These are phyloP conservation scores for Ictidomys tridecemlineatus DNA, from an alignment of 2,113 vertebrate species.

Conservation along the genomic window DNA sequence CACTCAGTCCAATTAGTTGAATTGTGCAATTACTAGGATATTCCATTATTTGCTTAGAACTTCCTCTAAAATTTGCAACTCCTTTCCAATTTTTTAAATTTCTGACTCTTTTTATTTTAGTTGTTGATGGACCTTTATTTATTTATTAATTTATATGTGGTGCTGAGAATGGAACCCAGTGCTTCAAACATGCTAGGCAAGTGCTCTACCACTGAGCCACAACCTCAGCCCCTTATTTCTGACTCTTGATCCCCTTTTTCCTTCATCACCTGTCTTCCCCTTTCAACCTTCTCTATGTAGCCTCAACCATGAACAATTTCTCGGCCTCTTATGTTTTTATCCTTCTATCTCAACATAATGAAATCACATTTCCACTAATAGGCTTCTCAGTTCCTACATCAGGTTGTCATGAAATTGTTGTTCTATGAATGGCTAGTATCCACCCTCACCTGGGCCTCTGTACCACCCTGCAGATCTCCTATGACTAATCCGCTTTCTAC, in stretches of 20 bases:
- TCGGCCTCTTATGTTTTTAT: not conserved
- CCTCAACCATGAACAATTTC: not conserved
- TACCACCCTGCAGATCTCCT: not conserved
- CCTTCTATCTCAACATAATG: not conserved
- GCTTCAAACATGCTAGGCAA: too few species aligned
- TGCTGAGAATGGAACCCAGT: too few species aligned
- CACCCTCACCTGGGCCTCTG: not conserved
- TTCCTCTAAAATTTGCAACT: slow-evolving; percentile 43
- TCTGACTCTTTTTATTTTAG: not conserved
- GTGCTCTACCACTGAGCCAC: too few species aligned
- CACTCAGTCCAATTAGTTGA: slow-evolving; percentile 53
- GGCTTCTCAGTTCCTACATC: not conserved
- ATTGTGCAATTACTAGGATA: slow-evolving; percentile 24
- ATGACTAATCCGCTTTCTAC: rapidly evolving
- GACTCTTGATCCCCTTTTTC: not conserved
- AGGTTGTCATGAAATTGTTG: not conserved
- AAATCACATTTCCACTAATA: not conserved
- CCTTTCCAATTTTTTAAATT: not conserved
- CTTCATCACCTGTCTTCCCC: not conserved
- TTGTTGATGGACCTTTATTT: not conserved
- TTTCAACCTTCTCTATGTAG: not conserved
- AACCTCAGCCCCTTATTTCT: not conserved
- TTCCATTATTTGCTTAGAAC: slow-evolving; percentile 8
- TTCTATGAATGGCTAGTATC: not conserved
- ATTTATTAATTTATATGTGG: not conserved